Evolutionary conservation across 2,888 invertebrate species (phyloP).

Genomic region (Helleia helle): DNA sequence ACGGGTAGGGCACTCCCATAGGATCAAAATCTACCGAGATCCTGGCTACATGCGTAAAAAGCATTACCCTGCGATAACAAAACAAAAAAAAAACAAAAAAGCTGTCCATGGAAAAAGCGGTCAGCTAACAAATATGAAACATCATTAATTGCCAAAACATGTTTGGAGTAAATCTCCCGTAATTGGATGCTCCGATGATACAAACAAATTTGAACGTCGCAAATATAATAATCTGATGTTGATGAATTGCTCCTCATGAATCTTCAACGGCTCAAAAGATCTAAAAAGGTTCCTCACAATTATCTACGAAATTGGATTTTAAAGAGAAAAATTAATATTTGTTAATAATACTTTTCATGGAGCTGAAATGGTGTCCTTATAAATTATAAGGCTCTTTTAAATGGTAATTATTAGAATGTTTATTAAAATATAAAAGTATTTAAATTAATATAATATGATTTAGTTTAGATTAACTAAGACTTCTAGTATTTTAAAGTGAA

Average conservation of each 20-base stretch:
- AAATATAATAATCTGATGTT: conserved; percentile 16
- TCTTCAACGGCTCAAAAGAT: conserved; percentile 7
- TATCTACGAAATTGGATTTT: conserved; percentile 1
- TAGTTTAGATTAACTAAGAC: too few relatives aligned
- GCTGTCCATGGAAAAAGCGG: too few relatives aligned
- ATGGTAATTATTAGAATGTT: conserved; percentile 11
- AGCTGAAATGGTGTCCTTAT: not conserved
- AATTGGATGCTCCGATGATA: conserved; percentile 9
- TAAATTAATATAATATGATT: too few relatives aligned
- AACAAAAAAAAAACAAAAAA: too few relatives aligned
- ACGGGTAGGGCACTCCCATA: too few relatives aligned
- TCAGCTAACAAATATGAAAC: too few relatives aligned
- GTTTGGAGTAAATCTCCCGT: conserved; percentile 1
- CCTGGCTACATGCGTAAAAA: too few relatives aligned
- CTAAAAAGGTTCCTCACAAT: conserved; percentile 1
- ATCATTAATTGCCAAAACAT: conserved; percentile 4
- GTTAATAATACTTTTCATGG: not conserved
- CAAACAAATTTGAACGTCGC: conserved; percentile 19
- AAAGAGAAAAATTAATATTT: not conserved
- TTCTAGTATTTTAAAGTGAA: too few relatives aligned
- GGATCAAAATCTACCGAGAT: too few relatives aligned
- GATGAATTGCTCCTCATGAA: conserved; percentile 15
- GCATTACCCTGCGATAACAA: too few relatives aligned
- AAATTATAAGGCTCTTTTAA: not conserved
- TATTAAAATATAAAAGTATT: too few relatives aligned